These are phyloP conservation scores for Latrodectus hesperus DNA, from an alignment of 2,888 invertebrate species.

Conservation along the genomic window DNA sequence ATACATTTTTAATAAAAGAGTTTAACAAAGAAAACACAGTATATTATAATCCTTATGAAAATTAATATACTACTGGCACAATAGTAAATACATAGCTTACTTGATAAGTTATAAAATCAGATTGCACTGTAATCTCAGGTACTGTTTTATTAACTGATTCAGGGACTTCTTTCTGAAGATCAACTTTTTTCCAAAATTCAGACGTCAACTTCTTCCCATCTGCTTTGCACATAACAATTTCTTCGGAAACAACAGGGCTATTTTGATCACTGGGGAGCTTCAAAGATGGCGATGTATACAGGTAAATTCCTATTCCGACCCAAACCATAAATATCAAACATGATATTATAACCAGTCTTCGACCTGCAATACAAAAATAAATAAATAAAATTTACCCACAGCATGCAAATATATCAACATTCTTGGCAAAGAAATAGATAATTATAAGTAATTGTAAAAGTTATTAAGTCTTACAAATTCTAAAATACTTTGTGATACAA, in stretches of 20 bases:
- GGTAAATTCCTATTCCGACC: not conserved
- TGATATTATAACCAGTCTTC: not conserved
- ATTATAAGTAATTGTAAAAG: no score
- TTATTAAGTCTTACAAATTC: no score
- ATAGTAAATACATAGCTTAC: not conserved
- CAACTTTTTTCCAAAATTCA: slow-evolving; percentile 40
- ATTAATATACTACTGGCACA: no score
- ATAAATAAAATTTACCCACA: not conserved
- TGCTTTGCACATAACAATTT: slow-evolving; percentile 26
- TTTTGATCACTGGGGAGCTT: not conserved
- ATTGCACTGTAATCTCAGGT: slow-evolving; percentile 12
- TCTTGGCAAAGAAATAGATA: no score
- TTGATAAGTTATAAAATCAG: slow-evolving; percentile 23
- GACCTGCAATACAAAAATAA: not conserved
- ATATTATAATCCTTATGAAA: no score
- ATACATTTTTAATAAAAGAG: no score
- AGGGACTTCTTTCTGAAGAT: slow-evolving; percentile 33
- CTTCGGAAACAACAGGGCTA: not conserved
- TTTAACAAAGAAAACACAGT: no score
- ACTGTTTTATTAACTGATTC: not conserved
- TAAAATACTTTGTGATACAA: no score
- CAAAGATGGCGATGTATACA: not conserved
- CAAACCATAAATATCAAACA: not conserved
- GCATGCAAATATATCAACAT: not conserved
- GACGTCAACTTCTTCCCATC: slow-evolving; percentile 15